A percentile compares a stretch with the other conserved stretches of the same genome.
phyloP scores from a whole-genome alignment of 2,888 invertebrate genomes.

The Tachina fera region DNA sequence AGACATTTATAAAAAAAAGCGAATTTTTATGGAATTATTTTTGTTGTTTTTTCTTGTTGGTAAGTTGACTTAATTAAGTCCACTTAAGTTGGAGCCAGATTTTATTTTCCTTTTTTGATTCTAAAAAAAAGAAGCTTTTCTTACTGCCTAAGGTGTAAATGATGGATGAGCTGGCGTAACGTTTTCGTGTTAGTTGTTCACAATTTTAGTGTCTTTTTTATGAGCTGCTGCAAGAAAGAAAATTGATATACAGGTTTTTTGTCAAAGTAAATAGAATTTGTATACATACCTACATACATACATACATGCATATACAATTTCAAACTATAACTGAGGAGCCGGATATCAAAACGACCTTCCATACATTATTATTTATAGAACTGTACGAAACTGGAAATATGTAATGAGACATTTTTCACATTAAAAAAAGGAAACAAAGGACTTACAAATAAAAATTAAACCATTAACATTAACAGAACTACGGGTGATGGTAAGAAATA shows the following conservation, averaged over 20 bases:
- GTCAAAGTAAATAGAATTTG: too few relatives aligned
- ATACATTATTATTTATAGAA: too few relatives aligned
- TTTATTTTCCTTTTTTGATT: not conserved
- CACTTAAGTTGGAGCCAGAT: constrained; percentile 6
- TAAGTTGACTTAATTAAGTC: constrained; percentile 33
- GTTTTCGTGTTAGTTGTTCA: not conserved
- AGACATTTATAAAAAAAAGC: constrained; percentile 77
- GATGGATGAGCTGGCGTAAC: not conserved
- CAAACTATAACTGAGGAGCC: too few relatives aligned
- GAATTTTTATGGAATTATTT: constrained; percentile 10
- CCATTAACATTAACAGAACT: too few relatives aligned
- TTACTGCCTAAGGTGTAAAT: not conserved
- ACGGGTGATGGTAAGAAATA: too few relatives aligned
- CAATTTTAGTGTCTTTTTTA: not conserved
- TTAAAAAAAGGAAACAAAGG: too few relatives aligned
- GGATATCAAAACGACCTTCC: too few relatives aligned
- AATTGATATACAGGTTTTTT: not conserved
- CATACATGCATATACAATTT: too few relatives aligned
- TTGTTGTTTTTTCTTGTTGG: not conserved
- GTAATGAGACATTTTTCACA: too few relatives aligned
- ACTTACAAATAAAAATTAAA: too few relatives aligned
- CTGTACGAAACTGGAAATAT: too few relatives aligned
- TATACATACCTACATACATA: too few relatives aligned
- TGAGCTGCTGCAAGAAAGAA: not conserved
- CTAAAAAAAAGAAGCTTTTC: not conserved